Evolutionary conservation across 2,888 invertebrate genomes (phyloP), one percentile per base, ranked within the genome.

Genomic region (Megaustenia siamemsis): DNA sequence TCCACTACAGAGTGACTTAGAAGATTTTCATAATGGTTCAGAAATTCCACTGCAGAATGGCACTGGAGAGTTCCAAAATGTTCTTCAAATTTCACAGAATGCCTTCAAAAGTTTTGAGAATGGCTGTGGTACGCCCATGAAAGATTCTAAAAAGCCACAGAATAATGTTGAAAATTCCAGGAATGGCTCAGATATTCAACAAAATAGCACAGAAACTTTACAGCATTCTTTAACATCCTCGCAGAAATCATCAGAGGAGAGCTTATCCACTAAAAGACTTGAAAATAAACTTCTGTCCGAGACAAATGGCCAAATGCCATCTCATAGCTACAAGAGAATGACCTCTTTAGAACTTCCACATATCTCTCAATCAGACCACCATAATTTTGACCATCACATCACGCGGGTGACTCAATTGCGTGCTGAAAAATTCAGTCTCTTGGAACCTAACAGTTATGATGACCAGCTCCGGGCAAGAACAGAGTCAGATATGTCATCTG

Each of bases 401-500:
- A 40, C n/a, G 0, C 15, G 15, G 8, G 8, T 32, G 12, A 32
- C 40, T 32, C 66, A 38, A 21, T 4, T 53, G 8, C 68, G 38
- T 1, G n/a, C 5, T 49, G 43, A 38, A 3, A 78, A 78, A 21
- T 24, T 2, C 28, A 24, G 21, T 15, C 78, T 66, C 32, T 18
- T 35, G 32, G 18, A 32, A 73, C n/a, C 38, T 49, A 21, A 53
- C 21, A 15, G 53, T 35, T 24, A 45, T 12, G 68, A 45, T 24
- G 66, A 69, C 15, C 63, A n/a, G 49, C 18, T 28, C 8, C 32
- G 60, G 21, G n/a, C 32, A 15, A 56, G 69, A 38, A n/a, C 86
- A n/a, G 81, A 43, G 18, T 81, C 83, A 6, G 80, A 80, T 32
- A 43, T 53, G 0, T 83, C 86, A 12, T 86, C 86, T 40, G 68